A percentile compares a stretch with the other conserved stretches of the same genome.
These are phyloP conservation scores for Diorhabda sublineata DNA, from an alignment of 1,140 invertebrate species.

Conservation along the genomic window DNA sequence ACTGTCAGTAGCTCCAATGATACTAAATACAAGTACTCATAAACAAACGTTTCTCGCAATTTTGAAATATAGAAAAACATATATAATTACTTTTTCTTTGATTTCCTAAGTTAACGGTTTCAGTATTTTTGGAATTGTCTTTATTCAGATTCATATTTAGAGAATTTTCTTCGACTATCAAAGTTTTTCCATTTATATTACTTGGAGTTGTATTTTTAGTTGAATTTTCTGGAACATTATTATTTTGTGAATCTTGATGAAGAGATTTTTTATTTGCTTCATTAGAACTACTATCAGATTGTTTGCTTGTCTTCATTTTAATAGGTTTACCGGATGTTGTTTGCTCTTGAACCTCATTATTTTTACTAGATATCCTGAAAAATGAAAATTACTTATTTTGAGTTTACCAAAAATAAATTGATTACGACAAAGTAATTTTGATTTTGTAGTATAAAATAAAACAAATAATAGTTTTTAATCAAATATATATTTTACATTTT, in stretches of 20 bases:
- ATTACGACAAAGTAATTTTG: not conserved
- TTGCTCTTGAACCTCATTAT: constrained; percentile 1
- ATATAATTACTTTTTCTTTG: not conserved
- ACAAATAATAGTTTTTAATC: no score
- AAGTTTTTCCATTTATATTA: not conserved
- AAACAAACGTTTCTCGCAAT: no score
- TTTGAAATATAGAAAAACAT: not conserved
- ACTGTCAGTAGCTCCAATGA: no score
- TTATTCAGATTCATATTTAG: not conserved
- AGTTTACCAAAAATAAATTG: not conserved
- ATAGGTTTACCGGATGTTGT: not conserved
- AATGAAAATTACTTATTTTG: no score
- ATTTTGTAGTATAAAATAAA: not conserved
- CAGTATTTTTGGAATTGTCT: not conserved
- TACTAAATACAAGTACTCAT: no score
- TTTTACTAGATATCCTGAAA: not conserved
- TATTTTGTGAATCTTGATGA: constrained; percentile 20
- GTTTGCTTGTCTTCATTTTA: constrained; percentile 12
- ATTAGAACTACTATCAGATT: constrained; percentile 9
- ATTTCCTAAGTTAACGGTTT: not conserved
- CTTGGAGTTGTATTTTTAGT: not conserved
- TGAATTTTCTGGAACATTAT: constrained; percentile 19
- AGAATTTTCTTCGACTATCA: not conserved
- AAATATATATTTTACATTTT: no score
- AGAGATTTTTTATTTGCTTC: constrained; percentile 14